Evolutionary conservation across 2,113 vertebrate genomes (phyloP).

Genomic region (Centropristis striata): DNA sequence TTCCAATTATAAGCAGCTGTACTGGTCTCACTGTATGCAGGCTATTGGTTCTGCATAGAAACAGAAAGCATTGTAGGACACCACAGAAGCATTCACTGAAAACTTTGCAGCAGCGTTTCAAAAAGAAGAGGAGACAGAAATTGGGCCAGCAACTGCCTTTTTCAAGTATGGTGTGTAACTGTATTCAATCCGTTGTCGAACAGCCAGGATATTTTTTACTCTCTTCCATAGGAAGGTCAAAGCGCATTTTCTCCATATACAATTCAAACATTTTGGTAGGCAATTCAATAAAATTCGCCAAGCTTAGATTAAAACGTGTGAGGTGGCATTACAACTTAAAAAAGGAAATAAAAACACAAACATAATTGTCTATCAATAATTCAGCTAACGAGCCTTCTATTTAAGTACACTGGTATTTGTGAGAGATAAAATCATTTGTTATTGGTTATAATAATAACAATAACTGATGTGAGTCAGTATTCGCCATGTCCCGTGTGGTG

Average conservation of each 20-base stretch:
- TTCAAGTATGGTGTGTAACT: constrained; percentile 89
- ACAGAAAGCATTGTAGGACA: constrained; percentile 81
- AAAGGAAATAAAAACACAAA: constrained; percentile 89
- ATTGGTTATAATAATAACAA: constrained; percentile 89
- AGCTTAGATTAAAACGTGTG: constrained; percentile 80
- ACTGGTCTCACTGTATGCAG: constrained; percentile 75
- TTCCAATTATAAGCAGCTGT: constrained; percentile 88
- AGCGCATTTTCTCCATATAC: constrained; percentile 82
- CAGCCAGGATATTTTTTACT: constrained; percentile 90
- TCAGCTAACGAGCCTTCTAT: constrained; percentile 95
- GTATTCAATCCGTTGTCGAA: constrained; percentile 88
- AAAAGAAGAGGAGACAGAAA: constrained; percentile 89
- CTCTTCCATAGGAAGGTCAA: constrained; percentile 99
- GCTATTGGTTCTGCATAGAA: constrained; percentile 72
- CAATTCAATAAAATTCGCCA: constrained; percentile 80
- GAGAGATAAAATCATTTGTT: constrained; percentile 91
- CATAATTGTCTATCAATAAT: constrained; percentile 91
- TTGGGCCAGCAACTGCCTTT: constrained; percentile 87
- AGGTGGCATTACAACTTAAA: constrained; percentile 90
- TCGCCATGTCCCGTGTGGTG: constrained; percentile 93
- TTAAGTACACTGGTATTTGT: constrained; percentile 95
- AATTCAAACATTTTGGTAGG: constrained; percentile 86
- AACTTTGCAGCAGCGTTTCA: constrained; percentile 92
- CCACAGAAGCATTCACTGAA: constrained; percentile 88
- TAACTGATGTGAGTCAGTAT: constrained; percentile 87